phyloP scores from a whole-genome alignment of 2,113 vertebrate species.

The Onychostoma macrolepis region DNA sequence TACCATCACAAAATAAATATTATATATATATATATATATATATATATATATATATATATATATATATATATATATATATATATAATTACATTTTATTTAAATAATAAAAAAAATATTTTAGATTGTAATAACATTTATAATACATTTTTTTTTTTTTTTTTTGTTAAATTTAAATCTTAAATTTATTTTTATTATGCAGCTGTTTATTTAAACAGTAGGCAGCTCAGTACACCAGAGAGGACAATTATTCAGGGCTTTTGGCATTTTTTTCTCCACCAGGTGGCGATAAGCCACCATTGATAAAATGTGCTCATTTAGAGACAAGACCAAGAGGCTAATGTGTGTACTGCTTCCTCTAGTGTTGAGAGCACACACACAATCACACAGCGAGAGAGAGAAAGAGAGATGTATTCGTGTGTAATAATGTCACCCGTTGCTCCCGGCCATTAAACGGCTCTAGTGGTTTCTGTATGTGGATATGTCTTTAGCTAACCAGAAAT shows the following conservation, averaged over 20 bases:
- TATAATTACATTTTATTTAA: no score
- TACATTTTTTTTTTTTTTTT: no score
- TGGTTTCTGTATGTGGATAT: not conserved
- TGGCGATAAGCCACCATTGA: constrained; percentile 55
- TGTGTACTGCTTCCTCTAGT: not conserved
- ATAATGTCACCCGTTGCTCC: constrained; percentile 64
- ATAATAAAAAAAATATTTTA: no score
- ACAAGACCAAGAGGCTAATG: constrained; percentile 18
- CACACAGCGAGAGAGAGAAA: not conserved
- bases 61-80: no score
- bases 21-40: no score
- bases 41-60: no score
- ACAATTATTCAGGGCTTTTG: not conserved
- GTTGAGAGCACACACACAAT: not conserved
- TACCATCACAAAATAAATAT: no score
- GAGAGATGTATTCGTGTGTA: constrained; percentile 60
- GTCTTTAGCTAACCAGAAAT: not conserved
- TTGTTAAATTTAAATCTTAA: no score
- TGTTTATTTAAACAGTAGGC: no score
- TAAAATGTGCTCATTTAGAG: constrained; percentile 28
- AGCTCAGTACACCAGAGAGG: not conserved
- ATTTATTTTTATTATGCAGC: no score
- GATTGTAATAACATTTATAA: no score
- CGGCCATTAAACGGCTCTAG: not conserved
- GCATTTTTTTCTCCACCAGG: constrained; percentile 62